phyloP scores from a whole-genome alignment of 2,888 invertebrate species.

The Sylvicola cinctus region DNA sequence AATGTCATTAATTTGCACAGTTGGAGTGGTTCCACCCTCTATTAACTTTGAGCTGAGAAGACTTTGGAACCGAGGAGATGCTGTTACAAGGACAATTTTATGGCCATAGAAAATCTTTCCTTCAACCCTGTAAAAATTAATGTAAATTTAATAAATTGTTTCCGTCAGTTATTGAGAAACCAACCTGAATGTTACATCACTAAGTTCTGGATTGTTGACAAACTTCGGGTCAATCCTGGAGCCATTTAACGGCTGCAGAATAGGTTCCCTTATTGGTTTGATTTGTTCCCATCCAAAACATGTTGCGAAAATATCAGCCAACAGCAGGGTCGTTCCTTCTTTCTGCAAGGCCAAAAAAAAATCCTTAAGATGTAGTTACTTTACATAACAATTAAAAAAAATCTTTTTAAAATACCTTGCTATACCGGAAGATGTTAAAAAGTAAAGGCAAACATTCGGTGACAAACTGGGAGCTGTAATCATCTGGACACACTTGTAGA shows the following conservation, averaged over 20 bases:
- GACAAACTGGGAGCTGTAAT: constrained; percentile 73
- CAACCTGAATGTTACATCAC: constrained; percentile 70
- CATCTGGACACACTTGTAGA: constrained; percentile 74
- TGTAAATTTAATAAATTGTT: constrained; percentile 1
- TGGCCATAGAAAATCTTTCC: constrained; percentile 83
- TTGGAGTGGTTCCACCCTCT: constrained; percentile 56
- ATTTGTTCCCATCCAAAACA: constrained; percentile 77
- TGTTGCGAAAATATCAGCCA: constrained; percentile 77
- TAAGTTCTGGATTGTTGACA: constrained; percentile 82
- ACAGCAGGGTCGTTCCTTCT: constrained; percentile 66
- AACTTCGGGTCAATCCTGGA: constrained; percentile 80
- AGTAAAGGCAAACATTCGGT: constrained; percentile 76
- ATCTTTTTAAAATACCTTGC: constrained; percentile 39
- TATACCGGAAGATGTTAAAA: constrained; percentile 75
- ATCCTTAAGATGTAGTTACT: not conserved
- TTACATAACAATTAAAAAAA: not conserved
- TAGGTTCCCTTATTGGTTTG: constrained; percentile 47
- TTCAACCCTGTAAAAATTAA: constrained; percentile 41
- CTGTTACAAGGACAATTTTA: constrained; percentile 81
- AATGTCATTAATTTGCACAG: constrained; percentile 82
- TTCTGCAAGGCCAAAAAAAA: constrained; percentile 31
- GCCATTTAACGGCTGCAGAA: constrained; percentile 37
- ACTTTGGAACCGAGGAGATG: constrained; percentile 64
- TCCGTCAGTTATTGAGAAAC: not conserved
- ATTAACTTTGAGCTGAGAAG: constrained; percentile 62